A percentile compares a stretch with the other conserved stretches of the same genome.
Evolutionary conservation across 2,113 vertebrate genomes (phyloP).

Genomic region (Rynchops niger): DNA sequence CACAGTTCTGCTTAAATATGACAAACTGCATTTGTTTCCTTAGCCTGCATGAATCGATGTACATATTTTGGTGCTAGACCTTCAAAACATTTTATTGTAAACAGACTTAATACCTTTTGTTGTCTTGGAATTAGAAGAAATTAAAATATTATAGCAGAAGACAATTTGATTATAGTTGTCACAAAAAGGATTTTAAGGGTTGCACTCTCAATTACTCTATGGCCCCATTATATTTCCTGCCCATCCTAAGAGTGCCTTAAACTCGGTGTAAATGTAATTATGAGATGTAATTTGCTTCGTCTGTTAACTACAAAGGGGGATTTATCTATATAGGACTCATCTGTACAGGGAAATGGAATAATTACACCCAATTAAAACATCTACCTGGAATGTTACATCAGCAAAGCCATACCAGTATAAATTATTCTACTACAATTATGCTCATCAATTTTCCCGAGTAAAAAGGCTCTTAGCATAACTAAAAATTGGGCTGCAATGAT

Average conservation of each 20-base stretch:
- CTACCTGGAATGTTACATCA: slow-evolving; percentile 8
- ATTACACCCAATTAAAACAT: slow-evolving; percentile 33
- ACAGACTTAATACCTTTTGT: background rate
- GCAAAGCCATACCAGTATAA: background rate
- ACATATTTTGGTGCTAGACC: background rate
- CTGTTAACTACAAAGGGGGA: background rate
- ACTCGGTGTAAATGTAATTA: slow-evolving; percentile 38
- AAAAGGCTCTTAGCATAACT: slow-evolving; percentile 29
- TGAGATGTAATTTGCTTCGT: slow-evolving; percentile 11
- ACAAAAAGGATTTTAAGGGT: slow-evolving; percentile 46
- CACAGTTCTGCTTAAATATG: slow-evolving; percentile 39
- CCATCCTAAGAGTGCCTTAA: background rate
- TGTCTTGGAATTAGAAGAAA: slow-evolving; percentile 17
- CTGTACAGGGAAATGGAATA: slow-evolving; percentile 24
- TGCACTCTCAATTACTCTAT: background rate
- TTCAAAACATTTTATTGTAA: slow-evolving; percentile 29
- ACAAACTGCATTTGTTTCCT: slow-evolving; percentile 41
- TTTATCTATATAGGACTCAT: background rate
- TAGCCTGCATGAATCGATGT: background rate
- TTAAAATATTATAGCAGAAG: slow-evolving; percentile 26
- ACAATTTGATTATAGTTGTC: slow-evolving; percentile 41
- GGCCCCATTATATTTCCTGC: background rate
- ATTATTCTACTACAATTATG: background rate
- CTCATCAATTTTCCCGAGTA: background rate
- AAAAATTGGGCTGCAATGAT: slow-evolving; percentile 25